Percentiles rank a stretch among this genome's conserved stretches.
phyloP scores from a whole-genome alignment of 2,797 vertebrate genomes.

The Rhinella marina region DNA sequence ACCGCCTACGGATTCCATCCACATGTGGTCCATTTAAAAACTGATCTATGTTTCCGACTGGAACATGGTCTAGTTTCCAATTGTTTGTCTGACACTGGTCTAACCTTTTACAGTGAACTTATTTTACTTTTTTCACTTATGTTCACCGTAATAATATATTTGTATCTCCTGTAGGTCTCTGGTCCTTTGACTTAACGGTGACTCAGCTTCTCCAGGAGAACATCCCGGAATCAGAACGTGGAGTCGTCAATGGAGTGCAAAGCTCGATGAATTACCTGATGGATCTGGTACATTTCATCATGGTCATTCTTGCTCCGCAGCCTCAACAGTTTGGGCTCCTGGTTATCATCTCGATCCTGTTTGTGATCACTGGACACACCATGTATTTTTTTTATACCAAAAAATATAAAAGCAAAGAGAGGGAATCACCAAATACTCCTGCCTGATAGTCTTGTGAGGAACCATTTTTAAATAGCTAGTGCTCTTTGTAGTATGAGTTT shows the following conservation, averaged over 20 bases:
- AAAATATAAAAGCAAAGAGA: slow-evolving; percentile 77
- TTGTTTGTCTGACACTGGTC: too few species aligned
- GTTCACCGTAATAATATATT: neutral
- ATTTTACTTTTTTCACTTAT: neutral
- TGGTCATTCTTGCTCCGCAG: slow-evolving; percentile 77
- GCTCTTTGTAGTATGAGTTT: slow-evolving; percentile 55
- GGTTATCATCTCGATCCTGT: slow-evolving; percentile 77
- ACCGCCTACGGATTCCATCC: too few species aligned
- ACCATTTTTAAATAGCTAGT: slow-evolving; percentile 32
- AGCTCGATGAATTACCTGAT: slow-evolving; percentile 85
- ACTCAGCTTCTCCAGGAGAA: slow-evolving; percentile 81
- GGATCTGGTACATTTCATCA: slow-evolving; percentile 80
- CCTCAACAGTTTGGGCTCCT: slow-evolving; percentile 78
- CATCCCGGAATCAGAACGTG: slow-evolving; percentile 80
- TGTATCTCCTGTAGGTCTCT: slow-evolving; percentile 72
- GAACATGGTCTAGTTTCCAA: too few species aligned
- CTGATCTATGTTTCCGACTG: too few species aligned
- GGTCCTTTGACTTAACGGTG: slow-evolving; percentile 80
- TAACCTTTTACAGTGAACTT: neutral
- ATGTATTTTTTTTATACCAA: slow-evolving; percentile 80
- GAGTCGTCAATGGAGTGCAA: slow-evolving; percentile 80
- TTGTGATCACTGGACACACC: slow-evolving; percentile 76
- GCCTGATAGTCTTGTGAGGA: slow-evolving; percentile 54
- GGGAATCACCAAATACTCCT: slow-evolving; percentile 53
- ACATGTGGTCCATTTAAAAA: too few species aligned